phyloP scores from a whole-genome alignment of 1,140 invertebrate species.

The Diabrotica undecimpunctata region DNA sequence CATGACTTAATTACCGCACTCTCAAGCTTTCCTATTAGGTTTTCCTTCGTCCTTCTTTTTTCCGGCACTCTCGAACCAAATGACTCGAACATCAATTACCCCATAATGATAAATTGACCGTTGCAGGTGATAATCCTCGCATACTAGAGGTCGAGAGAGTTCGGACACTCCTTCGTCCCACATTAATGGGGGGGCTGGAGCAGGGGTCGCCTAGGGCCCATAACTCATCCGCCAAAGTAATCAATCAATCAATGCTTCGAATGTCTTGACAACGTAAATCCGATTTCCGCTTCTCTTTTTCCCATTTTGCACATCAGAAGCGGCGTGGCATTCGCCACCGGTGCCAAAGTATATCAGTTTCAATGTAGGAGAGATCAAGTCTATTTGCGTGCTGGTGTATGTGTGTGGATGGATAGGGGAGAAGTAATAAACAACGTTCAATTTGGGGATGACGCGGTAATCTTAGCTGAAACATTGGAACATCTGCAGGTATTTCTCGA shows the following conservation, averaged over 20 bases:
- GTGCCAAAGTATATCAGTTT: not conserved
- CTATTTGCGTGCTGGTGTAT: not conserved
- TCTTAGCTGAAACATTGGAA: no score
- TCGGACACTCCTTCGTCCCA: slow-evolving; percentile 24
- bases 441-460: no score
- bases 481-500: no score
- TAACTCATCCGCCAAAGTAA: slow-evolving; percentile 26
- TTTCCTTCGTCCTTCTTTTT: not conserved
- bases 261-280: slow-evolving; percentile 29
- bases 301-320: not conserved
- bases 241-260: slow-evolving; percentile 23
- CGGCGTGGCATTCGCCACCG: not conserved
- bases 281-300: slow-evolving; percentile 16
- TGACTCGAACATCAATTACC: slow-evolving; percentile 5
- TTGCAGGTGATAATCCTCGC: slow-evolving; percentile 26
- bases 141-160: slow-evolving; percentile 11
- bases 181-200: slow-evolving; percentile 15
- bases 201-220: slow-evolving; percentile 17
- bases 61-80: not conserved
- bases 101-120: slow-evolving; percentile 23
- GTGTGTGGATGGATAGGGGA: no score
- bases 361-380: not conserved
- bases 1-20: no score
- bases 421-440: no score
- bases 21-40: no score